These are phyloP conservation scores for Lanius collurio DNA, from an alignment of 2,113 vertebrate genomes.

Conservation along the genomic window DNA sequence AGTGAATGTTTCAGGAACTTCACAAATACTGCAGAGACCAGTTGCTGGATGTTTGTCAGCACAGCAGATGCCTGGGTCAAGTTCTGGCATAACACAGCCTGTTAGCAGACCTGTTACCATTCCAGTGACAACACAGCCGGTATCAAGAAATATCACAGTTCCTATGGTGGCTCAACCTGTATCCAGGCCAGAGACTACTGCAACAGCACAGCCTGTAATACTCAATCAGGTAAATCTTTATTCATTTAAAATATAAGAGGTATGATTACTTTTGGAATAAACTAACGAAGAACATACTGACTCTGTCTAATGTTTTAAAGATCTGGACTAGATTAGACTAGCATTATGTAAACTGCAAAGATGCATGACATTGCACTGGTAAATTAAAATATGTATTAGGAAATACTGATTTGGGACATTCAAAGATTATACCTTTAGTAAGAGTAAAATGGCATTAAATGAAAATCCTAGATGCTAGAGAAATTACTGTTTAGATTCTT, in stretches of 20 bases:
- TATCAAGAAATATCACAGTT: slow-evolving; percentile 50
- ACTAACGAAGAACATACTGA: background rate
- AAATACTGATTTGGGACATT: background rate
- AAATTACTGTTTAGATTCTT: background rate
- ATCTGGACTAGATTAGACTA: background rate
- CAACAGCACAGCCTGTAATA: slow-evolving; percentile 75
- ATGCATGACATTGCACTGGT: background rate
- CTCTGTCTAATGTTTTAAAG: background rate
- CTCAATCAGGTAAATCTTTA: slow-evolving; percentile 78
- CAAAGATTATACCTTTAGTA: background rate
- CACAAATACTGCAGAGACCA: slow-evolving; percentile 50
- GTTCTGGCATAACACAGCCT: slow-evolving; percentile 58
- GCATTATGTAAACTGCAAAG: background rate
- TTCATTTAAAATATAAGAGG: background rate
- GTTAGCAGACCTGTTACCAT: slow-evolving; percentile 60
- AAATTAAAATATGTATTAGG: background rate
- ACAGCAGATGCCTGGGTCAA: slow-evolving; percentile 55
- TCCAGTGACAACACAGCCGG: slow-evolving; percentile 56
- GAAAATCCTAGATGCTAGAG: background rate
- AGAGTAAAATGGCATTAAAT: background rate
- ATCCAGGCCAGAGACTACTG: slow-evolving; percentile 60
- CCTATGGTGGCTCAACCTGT: slow-evolving; percentile 63
- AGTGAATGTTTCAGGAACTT: slow-evolving; percentile 61
- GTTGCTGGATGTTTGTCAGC: slow-evolving; percentile 55
- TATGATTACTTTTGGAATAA: background rate